Base-by-base conservation (phyloP, 1,140 invertebrate species). In the Argopecten irradians region DNA sequence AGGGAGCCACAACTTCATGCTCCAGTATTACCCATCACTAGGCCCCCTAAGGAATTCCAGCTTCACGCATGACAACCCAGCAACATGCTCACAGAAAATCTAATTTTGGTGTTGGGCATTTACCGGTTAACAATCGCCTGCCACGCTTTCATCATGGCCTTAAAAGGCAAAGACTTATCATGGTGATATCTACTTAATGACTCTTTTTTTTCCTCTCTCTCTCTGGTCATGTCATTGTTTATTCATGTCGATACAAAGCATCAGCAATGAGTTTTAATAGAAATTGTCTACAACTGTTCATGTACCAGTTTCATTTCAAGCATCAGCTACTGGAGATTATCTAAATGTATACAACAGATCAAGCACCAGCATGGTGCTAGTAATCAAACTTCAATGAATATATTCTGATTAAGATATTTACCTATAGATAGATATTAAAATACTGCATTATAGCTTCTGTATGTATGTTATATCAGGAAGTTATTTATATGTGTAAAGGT, bases 21-120 rank as follows among this genome's bases (percentile, higher is more conserved):
- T 71, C 55, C 22, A 71, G 55, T 28, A 71, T 1, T n/a, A 71
- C 55, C 55, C 55, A 71, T 71, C 55, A 71, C 22, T n/a, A 71
- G 28, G 55, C 55, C 55, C 55, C 55, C 55, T 28, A 71, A 46
- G 55, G 55, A 71, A 71, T 28, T n/a, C 55, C 14, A 71, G 55
- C 55, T 71, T 71, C 55, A 71, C 11, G 55, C 55, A 28, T 71
- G 8, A 71, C 5, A 5, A 71, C 55, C 22, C 55, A 71, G 8
- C 55, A 71, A 71, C 55, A 71, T n/a, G 28, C 55, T 71, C 55
- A 71, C 22, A 71, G 55, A 71, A 71, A 71, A 71, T 71, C 43
- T n/a, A 71, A 71, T 71, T 71, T 28, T n/a, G n/a, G 55, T 71
- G 55, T 71, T 71, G 55, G 22, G 22, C 14, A 71, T 71, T 28